These are phyloP conservation scores for Atherinosoma microstoma DNA, from an alignment of 2,797 vertebrate genomes.

Conservation along the genomic window DNA sequence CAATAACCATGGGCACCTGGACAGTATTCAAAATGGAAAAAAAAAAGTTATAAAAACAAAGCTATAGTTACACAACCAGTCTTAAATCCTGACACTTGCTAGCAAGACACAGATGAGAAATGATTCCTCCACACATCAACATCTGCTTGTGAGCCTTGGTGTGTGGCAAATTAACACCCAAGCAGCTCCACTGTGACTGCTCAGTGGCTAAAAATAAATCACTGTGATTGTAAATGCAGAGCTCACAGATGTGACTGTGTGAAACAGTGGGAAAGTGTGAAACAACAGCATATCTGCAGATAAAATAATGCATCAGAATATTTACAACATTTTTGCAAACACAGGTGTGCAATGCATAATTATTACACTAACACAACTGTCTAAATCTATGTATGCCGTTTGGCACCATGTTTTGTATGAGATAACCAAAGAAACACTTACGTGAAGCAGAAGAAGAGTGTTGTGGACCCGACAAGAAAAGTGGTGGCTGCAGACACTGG, in stretches of 20 bases:
- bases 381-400: neutral
- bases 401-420: neutral
- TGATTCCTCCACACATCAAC: conserved; percentile 2
- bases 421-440: conserved; percentile 81
- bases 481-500: conserved; percentile 94
- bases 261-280: conserved; percentile 9
- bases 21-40: neutral
- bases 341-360: neutral
- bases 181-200: conserved; percentile 16
- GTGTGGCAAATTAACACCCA: neutral
- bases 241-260: conserved; percentile 22
- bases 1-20: conserved; percentile 93
- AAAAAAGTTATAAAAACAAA: neutral
- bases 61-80: neutral
- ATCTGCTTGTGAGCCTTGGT: conserved; percentile 27
- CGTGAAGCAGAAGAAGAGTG: conserved; percentile 98
- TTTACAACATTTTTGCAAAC: conserved; percentile 10
- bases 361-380: neutral
- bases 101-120: neutral
- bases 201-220: conserved; percentile 30
- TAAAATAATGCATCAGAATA: neutral
- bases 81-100: neutral
- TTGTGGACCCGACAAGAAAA: conserved; percentile 95
- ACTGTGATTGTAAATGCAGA: conserved; percentile 7
- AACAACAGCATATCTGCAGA: neutral